phyloP scores from a whole-genome alignment of 2,888 invertebrate genomes.

The Arge pagana region DNA sequence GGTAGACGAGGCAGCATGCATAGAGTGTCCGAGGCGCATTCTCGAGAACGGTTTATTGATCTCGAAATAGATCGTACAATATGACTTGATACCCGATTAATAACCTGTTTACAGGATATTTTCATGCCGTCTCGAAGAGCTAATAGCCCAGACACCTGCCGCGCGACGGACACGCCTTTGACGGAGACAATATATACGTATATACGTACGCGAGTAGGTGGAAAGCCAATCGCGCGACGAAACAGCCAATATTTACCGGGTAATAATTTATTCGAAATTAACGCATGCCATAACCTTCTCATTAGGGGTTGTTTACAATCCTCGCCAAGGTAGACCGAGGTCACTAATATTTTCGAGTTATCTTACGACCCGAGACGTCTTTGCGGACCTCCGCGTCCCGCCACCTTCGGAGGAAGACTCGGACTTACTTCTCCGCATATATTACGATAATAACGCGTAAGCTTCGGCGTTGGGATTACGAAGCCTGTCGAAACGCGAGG shows the following conservation, averaged over 20 bases:
- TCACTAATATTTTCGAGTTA: constrained; percentile 21
- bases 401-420: constrained; percentile 7
- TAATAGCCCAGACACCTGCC: constrained; percentile 18
- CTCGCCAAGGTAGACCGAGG: constrained; percentile 2
- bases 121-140: constrained; percentile 1
- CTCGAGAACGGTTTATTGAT: not conserved
- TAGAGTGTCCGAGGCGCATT: too few relatives aligned
- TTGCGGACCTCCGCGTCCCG: constrained; percentile 5
- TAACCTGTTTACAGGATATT: constrained; percentile 7
- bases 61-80: constrained; percentile 1
- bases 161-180: constrained; percentile 12
- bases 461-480: too few relatives aligned
- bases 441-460: constrained; percentile 16
- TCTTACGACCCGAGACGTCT: constrained; percentile 4
- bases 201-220: constrained; percentile 10
- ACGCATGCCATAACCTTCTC: constrained; percentile 23
- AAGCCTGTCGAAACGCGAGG: too few relatives aligned
- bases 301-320: constrained; percentile 22
- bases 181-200: constrained; percentile 1
- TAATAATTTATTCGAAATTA: constrained; percentile 23
- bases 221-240: constrained; percentile 4
- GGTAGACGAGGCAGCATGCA: too few relatives aligned
- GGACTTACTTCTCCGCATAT: not conserved
- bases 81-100: constrained; percentile 17
- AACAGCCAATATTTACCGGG: constrained; percentile 18